Base-by-base conservation (phyloP, 1,140 invertebrate genomes). In the Procambarus virginalis region DNA sequence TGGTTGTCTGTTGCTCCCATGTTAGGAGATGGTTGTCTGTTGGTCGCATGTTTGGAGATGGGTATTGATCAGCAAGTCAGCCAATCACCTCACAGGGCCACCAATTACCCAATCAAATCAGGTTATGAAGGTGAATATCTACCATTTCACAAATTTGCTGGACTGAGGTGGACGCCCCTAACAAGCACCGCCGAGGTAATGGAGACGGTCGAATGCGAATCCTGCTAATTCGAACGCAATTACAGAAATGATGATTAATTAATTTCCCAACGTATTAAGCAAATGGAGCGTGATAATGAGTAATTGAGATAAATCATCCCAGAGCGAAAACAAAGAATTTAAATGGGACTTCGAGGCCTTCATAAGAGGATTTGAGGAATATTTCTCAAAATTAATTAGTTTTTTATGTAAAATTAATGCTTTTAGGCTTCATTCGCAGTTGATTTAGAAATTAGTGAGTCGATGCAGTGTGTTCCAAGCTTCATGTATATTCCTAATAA, bases 221-320 rank as follows among this genome's bases (percentile, higher is more conserved):
- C 68, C 68, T n/a, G 34, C 68, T 73, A 73, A 81, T 55, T 22
- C 55, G 34, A 22, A 81, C 51, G 51, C 79, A 81, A 55, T 81
- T 58, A 81, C 49, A 81, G 79, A 81, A 51, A 81, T 55, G n/a
- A 17, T 81, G 79, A 81, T 81, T 81, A 81, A 81, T 81, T 81
- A 81, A 81, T 81, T 81, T 81, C 79, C 60, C 79, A 81, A 81
- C 79, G 55, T 58, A 81, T 81, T 81, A 81, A 81, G 79, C 79
- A 81, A 81, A 81, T 81, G 79, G 79, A 81, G 79, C 79, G 79
- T 45, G 51, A 48, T 81, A 81, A 81, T 81, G 79, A 55, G 34
- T 22, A 81, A 60, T 34, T 60, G 58, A 81, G 55, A 81, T 45
- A 14, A 60, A 81, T 81, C 55, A 81, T 58, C 51, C n/a, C 48